Evolutionary conservation across 2,797 vertebrate genomes (phyloP).

Genomic region (Discoglossus pictus): DNA sequence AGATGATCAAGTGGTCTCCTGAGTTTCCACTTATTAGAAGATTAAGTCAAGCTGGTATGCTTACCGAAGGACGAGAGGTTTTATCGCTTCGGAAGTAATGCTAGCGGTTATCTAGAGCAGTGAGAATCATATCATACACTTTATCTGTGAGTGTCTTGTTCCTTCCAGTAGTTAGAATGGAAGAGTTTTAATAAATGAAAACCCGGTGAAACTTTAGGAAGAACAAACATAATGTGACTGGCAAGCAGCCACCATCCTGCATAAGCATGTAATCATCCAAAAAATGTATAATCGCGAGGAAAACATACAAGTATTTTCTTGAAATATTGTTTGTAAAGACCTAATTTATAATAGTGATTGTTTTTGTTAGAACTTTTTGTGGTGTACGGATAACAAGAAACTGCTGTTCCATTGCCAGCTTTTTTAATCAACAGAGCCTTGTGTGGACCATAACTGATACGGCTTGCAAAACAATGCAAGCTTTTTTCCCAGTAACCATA

Average conservation of each 20-base stretch:
- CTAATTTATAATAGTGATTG: slow-evolving; percentile 69
- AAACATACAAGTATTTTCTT: slow-evolving; percentile 70
- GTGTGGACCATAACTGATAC: slow-evolving; percentile 49
- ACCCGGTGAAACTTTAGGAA: slow-evolving; percentile 67
- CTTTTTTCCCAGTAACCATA: slow-evolving; percentile 53
- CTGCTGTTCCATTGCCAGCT: slow-evolving; percentile 62
- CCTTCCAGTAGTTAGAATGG: slow-evolving; percentile 67
- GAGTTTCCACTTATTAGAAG: slow-evolving; percentile 63
- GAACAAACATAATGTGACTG: slow-evolving; percentile 63
- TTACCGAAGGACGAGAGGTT: slow-evolving; percentile 63
- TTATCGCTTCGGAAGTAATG: slow-evolving; percentile 69
- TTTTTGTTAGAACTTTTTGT: slow-evolving; percentile 66
- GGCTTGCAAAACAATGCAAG: slow-evolving; percentile 55
- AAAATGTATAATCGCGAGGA: slow-evolving; percentile 84
- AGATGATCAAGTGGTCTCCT: slow-evolving; percentile 66
- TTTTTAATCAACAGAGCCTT: slow-evolving; percentile 63
- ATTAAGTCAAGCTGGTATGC: slow-evolving; percentile 57
- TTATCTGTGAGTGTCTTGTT: slow-evolving; percentile 72
- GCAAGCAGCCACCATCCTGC: slow-evolving; percentile 86
- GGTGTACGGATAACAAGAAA: slow-evolving; percentile 63
- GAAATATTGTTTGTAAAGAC: slow-evolving; percentile 69
- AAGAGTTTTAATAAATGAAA: slow-evolving; percentile 70
- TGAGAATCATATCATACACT: slow-evolving; percentile 62
- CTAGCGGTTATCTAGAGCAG: slow-evolving; percentile 67
- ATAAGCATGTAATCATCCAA: slow-evolving; percentile 87